Conservation (phyloP, 2,797 vertebrate species). For the Holocentrus rufus region DNA sequence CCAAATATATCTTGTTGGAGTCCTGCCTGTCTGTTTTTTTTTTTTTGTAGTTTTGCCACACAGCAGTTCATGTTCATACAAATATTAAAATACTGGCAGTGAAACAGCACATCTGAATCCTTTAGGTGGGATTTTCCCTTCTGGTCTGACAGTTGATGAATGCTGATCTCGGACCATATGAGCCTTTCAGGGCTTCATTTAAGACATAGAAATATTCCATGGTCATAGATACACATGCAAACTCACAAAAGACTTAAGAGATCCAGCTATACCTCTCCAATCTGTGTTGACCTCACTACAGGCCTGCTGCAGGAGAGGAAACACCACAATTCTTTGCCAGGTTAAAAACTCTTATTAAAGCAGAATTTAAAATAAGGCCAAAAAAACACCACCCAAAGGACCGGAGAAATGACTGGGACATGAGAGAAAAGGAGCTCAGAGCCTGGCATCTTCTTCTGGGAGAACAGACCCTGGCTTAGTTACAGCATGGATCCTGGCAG, state of each 20-base stretch:
- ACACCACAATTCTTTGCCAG: not conserved
- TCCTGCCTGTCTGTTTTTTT: constrained; percentile 33
- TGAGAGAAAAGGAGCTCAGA: constrained; percentile 19
- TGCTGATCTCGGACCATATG: not conserved
- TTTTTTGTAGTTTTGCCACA: constrained; percentile 16
- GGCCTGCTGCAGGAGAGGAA: not conserved
- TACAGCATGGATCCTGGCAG: constrained; percentile 37
- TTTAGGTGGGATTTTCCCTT: constrained; percentile 27
- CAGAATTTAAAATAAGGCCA: not conserved
- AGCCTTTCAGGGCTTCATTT: constrained; percentile 24
- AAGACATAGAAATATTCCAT: constrained; percentile 13
- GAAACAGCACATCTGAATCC: constrained; percentile 22
- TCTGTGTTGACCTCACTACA: not conserved
- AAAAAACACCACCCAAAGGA: constrained; percentile 20
- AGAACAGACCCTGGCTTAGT: constrained; percentile 42
- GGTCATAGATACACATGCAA: constrained; percentile 12
- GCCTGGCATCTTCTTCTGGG: constrained; percentile 44
- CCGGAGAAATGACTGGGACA: constrained; percentile 3
- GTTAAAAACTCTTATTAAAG: constrained; percentile 37
- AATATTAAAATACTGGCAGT: constrained; percentile 22
- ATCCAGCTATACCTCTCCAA: constrained; percentile 6
- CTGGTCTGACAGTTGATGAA: constrained; percentile 7
- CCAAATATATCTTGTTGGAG: too few species aligned
- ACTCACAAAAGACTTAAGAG: not conserved
- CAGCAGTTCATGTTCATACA: constrained; percentile 27